Conservation (phyloP, 1,140 invertebrate species). For the Eumaeus atala region DNA sequence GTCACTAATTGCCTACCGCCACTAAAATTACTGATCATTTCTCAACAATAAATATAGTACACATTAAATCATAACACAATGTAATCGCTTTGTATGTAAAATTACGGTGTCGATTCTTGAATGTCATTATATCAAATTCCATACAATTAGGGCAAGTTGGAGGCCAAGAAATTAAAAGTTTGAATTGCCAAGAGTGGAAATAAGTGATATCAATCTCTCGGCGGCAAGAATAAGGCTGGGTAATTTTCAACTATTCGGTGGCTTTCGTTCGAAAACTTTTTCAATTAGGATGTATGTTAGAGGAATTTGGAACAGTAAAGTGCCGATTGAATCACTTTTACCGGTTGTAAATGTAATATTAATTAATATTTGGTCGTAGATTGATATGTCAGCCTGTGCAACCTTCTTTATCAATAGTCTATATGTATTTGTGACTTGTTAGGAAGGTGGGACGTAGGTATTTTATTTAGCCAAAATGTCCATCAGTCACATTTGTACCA, state of each 20-base stretch:
- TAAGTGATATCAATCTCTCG: constrained; percentile 54
- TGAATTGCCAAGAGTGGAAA: constrained; percentile 46
- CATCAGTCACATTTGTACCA: too few relatives aligned
- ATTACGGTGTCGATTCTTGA: constrained; percentile 42
- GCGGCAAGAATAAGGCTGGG: constrained; percentile 39
- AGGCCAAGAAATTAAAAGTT: constrained; percentile 59
- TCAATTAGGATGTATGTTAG: constrained; percentile 44
- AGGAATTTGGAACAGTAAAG: constrained; percentile 16
- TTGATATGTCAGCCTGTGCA: too few relatives aligned
- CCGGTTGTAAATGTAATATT: constrained; percentile 10
- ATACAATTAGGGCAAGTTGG: constrained; percentile 41
- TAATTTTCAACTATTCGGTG: constrained; percentile 53
- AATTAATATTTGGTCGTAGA: constrained; percentile 12
- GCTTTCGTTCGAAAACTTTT: constrained; percentile 64
- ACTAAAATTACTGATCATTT: background rate
- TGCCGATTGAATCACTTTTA: constrained; percentile 9
- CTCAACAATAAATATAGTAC: constrained; percentile 29
- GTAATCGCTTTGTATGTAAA: constrained; percentile 55
- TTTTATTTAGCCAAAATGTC: too few relatives aligned
- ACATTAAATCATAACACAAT: constrained; percentile 32
- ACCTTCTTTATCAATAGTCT: too few relatives aligned
- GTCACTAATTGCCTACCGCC: background rate
- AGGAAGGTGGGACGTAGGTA: too few relatives aligned
- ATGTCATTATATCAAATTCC: constrained; percentile 46
- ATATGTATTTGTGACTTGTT: too few relatives aligned